phyloP scores from a whole-genome alignment of 2,888 invertebrate species.

The Oscheius sp. region DNA sequence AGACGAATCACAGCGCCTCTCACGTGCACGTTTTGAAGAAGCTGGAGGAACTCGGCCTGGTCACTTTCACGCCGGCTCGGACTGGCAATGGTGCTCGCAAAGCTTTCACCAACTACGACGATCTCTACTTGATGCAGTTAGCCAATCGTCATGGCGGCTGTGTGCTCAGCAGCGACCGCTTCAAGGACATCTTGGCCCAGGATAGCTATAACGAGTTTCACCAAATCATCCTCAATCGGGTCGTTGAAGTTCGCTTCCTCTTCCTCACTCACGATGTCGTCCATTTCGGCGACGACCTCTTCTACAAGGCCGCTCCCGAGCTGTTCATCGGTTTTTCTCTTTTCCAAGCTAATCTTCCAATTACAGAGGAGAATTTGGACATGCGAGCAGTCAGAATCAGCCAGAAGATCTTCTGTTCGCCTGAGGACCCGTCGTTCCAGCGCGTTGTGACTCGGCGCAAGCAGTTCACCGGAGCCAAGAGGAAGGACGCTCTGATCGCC shows the following conservation, averaged over 20 bases:
- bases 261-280: slow-evolving; percentile 48
- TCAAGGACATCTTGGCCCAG: slow-evolving; percentile 57
- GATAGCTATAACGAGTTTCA: slow-evolving; percentile 49
- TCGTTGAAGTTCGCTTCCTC: slow-evolving; percentile 48
- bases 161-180: slow-evolving; percentile 59
- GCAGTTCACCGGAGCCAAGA: not conserved
- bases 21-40: slow-evolving; percentile 53
- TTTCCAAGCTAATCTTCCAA: too few relatives aligned
- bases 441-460: slow-evolving; percentile 7
- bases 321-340: slow-evolving; percentile 40
- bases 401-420: slow-evolving; percentile 7
- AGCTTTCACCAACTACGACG: slow-evolving; percentile 64
- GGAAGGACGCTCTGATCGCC: not conserved
- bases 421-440: slow-evolving; percentile 11
- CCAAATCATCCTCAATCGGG: slow-evolving; percentile 44
- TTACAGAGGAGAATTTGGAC: slow-evolving; percentile 17
- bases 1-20: slow-evolving; percentile 49
- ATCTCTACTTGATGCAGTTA: slow-evolving; percentile 56
- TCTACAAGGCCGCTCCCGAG: slow-evolving; percentile 49
- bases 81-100: slow-evolving; percentile 49
- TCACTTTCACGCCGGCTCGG: slow-evolving; percentile 61
- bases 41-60: slow-evolving; percentile 52
- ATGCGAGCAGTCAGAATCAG: slow-evolving; percentile 13
- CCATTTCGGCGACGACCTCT: slow-evolving; percentile 41
- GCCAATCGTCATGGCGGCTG: slow-evolving; percentile 57